Evolutionary conservation across 2,888 invertebrate genomes (phyloP).

Genomic region (Nephrocerus scutellatus): DNA sequence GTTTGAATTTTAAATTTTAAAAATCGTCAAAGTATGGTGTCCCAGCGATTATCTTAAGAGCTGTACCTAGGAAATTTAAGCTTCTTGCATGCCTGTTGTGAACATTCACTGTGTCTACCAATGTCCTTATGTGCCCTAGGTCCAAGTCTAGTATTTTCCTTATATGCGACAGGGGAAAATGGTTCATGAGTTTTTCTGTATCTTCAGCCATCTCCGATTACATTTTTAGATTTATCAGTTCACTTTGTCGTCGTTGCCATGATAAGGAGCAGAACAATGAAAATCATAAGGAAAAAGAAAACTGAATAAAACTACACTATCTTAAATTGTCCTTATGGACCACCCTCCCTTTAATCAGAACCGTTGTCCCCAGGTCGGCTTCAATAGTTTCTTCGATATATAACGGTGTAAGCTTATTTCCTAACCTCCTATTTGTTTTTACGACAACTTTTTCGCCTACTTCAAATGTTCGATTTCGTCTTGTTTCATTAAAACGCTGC

Average conservation of each 20-base stretch:
- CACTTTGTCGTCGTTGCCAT: slow-evolving; percentile 5
- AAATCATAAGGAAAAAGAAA: slow-evolving; percentile 1
- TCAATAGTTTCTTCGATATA: slow-evolving; percentile 12
- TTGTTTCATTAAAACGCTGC: slow-evolving; percentile 7
- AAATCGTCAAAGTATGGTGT: slow-evolving; percentile 17
- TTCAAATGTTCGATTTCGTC: slow-evolving; percentile 5
- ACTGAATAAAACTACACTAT: background rate
- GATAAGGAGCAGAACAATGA: background rate
- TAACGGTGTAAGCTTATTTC: slow-evolving; percentile 15
- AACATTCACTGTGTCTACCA: slow-evolving; percentile 7
- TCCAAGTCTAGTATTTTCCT: slow-evolving; percentile 15
- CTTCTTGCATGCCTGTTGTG: slow-evolving; percentile 18
- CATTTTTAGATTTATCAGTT: slow-evolving; percentile 14
- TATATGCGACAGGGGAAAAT: slow-evolving; percentile 17
- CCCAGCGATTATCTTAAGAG: slow-evolving; percentile 16
- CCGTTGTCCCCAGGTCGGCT: slow-evolving; percentile 15
- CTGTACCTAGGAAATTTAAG: slow-evolving; percentile 16
- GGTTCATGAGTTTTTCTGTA: slow-evolving; percentile 4
- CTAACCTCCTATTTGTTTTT: slow-evolving; percentile 14
- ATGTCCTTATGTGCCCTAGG: slow-evolving; percentile 14
- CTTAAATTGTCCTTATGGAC: slow-evolving; percentile 12
- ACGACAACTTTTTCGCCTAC: slow-evolving; percentile 14
- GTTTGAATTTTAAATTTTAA: slow-evolving; percentile 11
- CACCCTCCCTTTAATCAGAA: slow-evolving; percentile 15
- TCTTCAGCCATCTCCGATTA: slow-evolving; percentile 8